These are phyloP conservation scores for Aelia acuminata DNA, from an alignment of 2,888 invertebrate genomes.

Conservation along the genomic window DNA sequence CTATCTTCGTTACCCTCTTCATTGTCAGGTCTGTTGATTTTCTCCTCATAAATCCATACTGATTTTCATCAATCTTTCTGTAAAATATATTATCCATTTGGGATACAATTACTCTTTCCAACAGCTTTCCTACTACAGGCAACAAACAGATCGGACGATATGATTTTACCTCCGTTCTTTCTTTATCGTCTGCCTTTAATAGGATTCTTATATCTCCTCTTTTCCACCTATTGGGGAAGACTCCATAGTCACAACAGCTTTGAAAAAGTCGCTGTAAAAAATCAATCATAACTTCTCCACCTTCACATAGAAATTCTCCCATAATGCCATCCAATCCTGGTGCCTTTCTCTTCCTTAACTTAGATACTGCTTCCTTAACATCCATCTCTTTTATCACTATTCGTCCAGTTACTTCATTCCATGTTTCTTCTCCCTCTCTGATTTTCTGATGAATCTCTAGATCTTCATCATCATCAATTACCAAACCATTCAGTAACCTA, in stretches of 20 bases:
- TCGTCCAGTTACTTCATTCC: not conserved
- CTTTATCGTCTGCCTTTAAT: not conserved
- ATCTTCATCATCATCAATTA: conserved; percentile 20
- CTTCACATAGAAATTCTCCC: not conserved
- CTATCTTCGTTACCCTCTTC: too few species aligned
- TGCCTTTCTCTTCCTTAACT: not conserved
- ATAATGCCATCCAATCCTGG: not conserved
- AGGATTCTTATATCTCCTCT: not conserved
- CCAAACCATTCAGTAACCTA: not conserved
- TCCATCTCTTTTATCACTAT: not conserved
- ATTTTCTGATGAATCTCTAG: not conserved
- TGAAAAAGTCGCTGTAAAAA: not conserved
- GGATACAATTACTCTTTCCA: conserved; percentile 58
- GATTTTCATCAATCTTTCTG: not conserved
- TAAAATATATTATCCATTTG: not conserved
- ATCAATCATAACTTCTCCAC: not conserved
- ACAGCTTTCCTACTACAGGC: conserved; percentile 56
- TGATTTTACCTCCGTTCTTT: not conserved
- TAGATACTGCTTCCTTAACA: not conserved
- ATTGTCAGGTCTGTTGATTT: conserved; percentile 62
- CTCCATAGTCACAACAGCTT: not conserved
- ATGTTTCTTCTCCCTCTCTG: too few species aligned
- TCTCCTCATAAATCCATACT: conserved; percentile 60
- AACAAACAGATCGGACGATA: conserved; percentile 17
- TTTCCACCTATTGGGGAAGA: conserved; percentile 52